Evolutionary conservation across 2,797 vertebrate genomes (phyloP).

Genomic region (Cynodonichthys magdalenae): DNA sequence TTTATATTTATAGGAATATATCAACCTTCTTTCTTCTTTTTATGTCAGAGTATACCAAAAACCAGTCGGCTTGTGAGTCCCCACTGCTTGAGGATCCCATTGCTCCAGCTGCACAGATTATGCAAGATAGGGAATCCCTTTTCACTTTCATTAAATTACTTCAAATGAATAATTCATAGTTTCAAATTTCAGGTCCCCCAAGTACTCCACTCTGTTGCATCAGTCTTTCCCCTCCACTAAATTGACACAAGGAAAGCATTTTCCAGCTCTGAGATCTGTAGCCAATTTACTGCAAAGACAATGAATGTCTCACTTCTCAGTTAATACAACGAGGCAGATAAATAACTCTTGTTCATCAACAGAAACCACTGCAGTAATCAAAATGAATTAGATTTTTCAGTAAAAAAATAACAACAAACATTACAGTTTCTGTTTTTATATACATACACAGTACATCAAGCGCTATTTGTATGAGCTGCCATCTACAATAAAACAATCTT

Average conservation of each 20-base stretch:
- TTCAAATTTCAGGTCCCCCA: constrained; percentile 67
- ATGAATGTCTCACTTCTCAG: constrained; percentile 8
- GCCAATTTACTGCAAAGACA: constrained; percentile 27
- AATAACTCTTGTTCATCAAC: constrained; percentile 5
- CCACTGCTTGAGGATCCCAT: constrained; percentile 67
- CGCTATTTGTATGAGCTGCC: constrained; percentile 15
- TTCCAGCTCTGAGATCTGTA: constrained; percentile 28
- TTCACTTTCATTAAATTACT: constrained; percentile 78
- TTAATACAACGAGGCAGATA: constrained; percentile 15
- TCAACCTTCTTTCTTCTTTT: constrained; percentile 17
- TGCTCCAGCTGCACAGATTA: constrained; percentile 76
- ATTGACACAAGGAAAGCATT: constrained; percentile 53
- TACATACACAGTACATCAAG: neutral
- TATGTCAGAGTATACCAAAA: constrained; percentile 51
- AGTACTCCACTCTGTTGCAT: constrained; percentile 68
- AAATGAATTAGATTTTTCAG: constrained; percentile 5
- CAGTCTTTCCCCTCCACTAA: constrained; percentile 51
- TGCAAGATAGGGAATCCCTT: constrained; percentile 78
- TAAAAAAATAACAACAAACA: constrained; percentile 2
- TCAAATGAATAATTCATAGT: constrained; percentile 78
- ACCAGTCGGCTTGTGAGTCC: constrained; percentile 68
- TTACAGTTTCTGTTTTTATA: neutral
- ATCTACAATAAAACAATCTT: constrained; percentile 7
- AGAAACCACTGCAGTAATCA: constrained; percentile 1
- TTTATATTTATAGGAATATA: constrained; percentile 34